Base-by-base conservation (phyloP, 1,140 invertebrate genomes). In the Protaetia brevitarsis region DNA sequence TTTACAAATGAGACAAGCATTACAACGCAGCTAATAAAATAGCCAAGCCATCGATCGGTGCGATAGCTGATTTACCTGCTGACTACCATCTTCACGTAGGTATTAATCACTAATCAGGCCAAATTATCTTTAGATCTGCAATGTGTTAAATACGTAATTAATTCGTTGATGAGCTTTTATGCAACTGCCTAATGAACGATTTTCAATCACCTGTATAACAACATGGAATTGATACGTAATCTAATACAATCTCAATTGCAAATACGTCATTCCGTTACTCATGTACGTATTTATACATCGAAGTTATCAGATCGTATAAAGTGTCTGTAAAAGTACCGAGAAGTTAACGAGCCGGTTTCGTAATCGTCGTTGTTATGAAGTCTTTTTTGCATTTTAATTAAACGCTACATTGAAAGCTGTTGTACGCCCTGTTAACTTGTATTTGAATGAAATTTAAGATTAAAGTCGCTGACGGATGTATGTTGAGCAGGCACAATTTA, bases 101-200 rank as follows among this genome's bases (percentile, higher is more conserved):
- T 6, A 34, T 34, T 34, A 34, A 34, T 34, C 31, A 34, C 31
- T n/a, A n/a, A 34, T n/a, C 13, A 34, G 31, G 8, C 13, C 13
- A 6, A 34, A n/a, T 34, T 51, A 51, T 51, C 41, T 51, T 19
- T 51, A 51, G 13, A 51, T 51, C 41, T 51, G 41, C 41, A 51
- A 1, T 51, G 41, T 51, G 41, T 51, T 51, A 51, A 51, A 19
- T 51, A 51, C 41, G 16, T 51, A 51, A 51, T 51, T 51, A 51
- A 51, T 51, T 51, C 26, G 19, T 19, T 23, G 41, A 51, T 51
- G 13, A 51, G 41, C 41, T 51, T 51, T 37, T 51, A 16, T 51
- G 19, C 41, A 51, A 23, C 41, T 51, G 41, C 41, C n/a, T 51
- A 51, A 51, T 51, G 41, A 51, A 19, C 41, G 41, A 51, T 19